A percentile compares a stretch with the other conserved stretches of the same genome.
Evolutionary conservation across 2,888 invertebrate species (phyloP).

Genomic region (Brenthis daphne): DNA sequence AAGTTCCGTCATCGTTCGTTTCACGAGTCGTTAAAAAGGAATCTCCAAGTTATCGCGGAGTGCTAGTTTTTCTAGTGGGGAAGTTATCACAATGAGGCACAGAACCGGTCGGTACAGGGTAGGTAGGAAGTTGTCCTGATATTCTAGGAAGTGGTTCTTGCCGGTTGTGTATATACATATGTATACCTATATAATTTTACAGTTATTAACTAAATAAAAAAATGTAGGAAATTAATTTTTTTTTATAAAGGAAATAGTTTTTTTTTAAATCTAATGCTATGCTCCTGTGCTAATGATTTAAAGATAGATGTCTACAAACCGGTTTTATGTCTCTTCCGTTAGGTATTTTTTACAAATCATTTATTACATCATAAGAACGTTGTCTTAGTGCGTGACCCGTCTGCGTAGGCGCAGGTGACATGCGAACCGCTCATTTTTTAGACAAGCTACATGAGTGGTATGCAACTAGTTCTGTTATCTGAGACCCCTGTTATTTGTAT

Average conservation of each 20-base stretch:
- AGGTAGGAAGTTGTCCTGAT: slow-evolving; percentile 57
- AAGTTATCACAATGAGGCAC: slow-evolving; percentile 60
- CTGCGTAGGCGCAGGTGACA: slow-evolving; percentile 77
- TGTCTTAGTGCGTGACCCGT: slow-evolving; percentile 62
- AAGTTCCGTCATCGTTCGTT: slow-evolving; percentile 8
- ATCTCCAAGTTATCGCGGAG: slow-evolving; percentile 46
- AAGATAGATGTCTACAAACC: slow-evolving; percentile 55
- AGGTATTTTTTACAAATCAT: slow-evolving; percentile 62
- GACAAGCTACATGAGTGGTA: slow-evolving; percentile 56
- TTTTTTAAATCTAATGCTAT: too few relatives aligned
- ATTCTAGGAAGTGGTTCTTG: slow-evolving; percentile 50
- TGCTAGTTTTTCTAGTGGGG: slow-evolving; percentile 60
- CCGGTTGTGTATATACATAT: slow-evolving; percentile 43
- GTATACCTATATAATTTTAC: slow-evolving; percentile 19
- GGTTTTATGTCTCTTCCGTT: slow-evolving; percentile 72
- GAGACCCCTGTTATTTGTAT: slow-evolving; percentile 72
- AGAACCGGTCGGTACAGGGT: slow-evolving; percentile 56
- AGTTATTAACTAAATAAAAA: neutral
- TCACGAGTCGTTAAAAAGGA: slow-evolving; percentile 49
- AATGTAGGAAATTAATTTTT: slow-evolving; percentile 34
- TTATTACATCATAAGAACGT: slow-evolving; percentile 70
- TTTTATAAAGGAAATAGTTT: too few relatives aligned
- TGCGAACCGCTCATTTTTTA: slow-evolving; percentile 66
- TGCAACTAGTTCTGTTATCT: slow-evolving; percentile 70
- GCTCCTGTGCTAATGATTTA: slow-evolving; percentile 52